Base-by-base conservation (phyloP, 2,113 vertebrate genomes). In the Dicaeum eximium region DNA sequence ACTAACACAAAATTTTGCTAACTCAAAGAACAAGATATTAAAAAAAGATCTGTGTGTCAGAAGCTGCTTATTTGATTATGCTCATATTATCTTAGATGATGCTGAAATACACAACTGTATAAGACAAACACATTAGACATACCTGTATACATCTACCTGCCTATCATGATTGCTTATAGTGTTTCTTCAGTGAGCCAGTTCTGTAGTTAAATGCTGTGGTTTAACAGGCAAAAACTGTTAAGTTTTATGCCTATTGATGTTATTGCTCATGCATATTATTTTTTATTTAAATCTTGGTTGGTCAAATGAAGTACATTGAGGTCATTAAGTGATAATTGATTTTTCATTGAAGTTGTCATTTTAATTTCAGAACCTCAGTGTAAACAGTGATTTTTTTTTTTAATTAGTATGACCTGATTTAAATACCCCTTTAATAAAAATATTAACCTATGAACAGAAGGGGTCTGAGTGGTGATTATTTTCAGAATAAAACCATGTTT, bases 21-120 rank as follows among this genome's bases (percentile, higher is more conserved):
- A 31, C 40, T 56, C 33, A 31, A 18, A 35, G 9, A 86, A 45
- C 4, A 60, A 53, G 11, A 13, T 35, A 50, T 25, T 57, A 14
- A 42, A 83, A 79, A 48, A 18, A 6, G 0, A 7, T 18, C 17
- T 30, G 1, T 61, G 4, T 53, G 24, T n/a, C 1, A 1, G 4
- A 78, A 74, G 8, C 31, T 74, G 5, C 3, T 45, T 60, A 35
- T 79, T 28, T 75, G 58, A 79, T 67, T 71, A 42, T 64, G 16
- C 6, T 82, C 10, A 6, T 24, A 8, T 54, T 87, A 42, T 17
- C 33, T 53, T 75, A 37, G 25, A 69, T 60, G 7, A 30, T 67
- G n/a, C 14, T 72, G 19, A 40, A 21, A 21, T 75, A 30, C 20
- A 61, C 24, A 86, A 45, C 42, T 30, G 7, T 13, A 6, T 40